phyloP scores from a whole-genome alignment of 2,113 vertebrate genomes.

The Hippocampus barbouri region DNA sequence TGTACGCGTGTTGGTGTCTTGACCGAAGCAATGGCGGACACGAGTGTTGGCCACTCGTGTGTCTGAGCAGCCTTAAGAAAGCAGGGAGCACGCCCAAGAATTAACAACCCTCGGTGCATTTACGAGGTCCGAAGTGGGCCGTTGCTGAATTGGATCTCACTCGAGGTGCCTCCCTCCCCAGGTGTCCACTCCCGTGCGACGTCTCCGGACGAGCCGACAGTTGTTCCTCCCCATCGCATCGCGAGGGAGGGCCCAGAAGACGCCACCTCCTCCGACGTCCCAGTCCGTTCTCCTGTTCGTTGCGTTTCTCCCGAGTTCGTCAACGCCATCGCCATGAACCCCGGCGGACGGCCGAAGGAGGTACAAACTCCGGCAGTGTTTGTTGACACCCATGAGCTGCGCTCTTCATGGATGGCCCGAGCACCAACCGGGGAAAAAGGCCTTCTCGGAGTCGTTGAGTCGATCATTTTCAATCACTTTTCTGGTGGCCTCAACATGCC shows the following conservation, averaged over 20 bases:
- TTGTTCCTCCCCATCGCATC: constrained; percentile 68
- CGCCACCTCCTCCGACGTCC: constrained; percentile 64
- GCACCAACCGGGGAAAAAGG: background rate
- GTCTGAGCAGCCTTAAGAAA: background rate
- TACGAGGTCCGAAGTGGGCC: background rate
- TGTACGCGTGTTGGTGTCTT: background rate
- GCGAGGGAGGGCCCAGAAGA: constrained; percentile 77
- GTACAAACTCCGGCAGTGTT: constrained; percentile 56
- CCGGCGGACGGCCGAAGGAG: constrained; percentile 96
- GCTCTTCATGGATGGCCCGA: background rate
- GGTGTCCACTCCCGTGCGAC: constrained; percentile 79
- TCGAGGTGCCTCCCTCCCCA: constrained; percentile 38
- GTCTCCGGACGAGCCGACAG: constrained; percentile 67
- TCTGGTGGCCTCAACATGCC: too few relatives aligned
- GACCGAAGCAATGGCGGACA: constrained; percentile 1
- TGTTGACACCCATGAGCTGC: background rate
- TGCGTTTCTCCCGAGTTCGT: constrained; percentile 91
- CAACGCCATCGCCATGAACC: constrained; percentile 91
- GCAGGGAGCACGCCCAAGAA: constrained; percentile 20
- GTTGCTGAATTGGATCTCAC: constrained; percentile 1
- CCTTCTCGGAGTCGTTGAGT: too few relatives aligned
- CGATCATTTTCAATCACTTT: too few relatives aligned
- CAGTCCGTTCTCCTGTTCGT: constrained; percentile 82
- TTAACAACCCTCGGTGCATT: constrained; percentile 30
- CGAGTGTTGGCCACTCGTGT: background rate